Evolutionary conservation across 1,140 invertebrate species (phyloP), one percentile per base, ranked within the genome.

Genomic region (Sminthurides bifidus): DNA sequence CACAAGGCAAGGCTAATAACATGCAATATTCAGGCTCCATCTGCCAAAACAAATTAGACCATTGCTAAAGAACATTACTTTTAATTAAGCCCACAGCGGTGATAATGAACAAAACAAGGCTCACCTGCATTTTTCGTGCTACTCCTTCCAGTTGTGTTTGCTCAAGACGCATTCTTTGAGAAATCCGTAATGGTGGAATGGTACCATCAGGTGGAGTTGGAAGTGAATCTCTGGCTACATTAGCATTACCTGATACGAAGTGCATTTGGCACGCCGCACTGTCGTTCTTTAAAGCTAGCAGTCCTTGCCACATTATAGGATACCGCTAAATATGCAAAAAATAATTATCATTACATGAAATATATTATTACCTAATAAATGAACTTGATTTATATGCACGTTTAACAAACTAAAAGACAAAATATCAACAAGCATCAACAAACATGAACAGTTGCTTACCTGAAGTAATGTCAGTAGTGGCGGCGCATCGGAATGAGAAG

Each of bases 251-350:
- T 64, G 87, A 88, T 27, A 98, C 88, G 72, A 92, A 93, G 72
- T 96, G 92, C 92, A 98, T 96, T 74, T 97, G 92, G 10, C 97
- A 93, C 21, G 87, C 87, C 3, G 92, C 91, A 65, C 87, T 87
- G 71, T 97, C 92, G 71, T 92, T 96, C 71, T 98, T 98, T 30
- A 98, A 74, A 0, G 88, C 91, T 60, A 98, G 70, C 31, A 92
- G 71, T 1, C 93, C 93, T 75, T 94, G 89, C 93, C 93, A 98
- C 82, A 95, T 88, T 26, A 95, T 83, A 1, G 89, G 88, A 72
- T 93, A 92, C 27, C 85, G 80, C 78, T 88, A 77, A 1, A 70
- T 23, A 8, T 21, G 15, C 10, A 71, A 56, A 40, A 37, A 14
- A 33, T 8, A 37, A 51, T 4, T 10, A 19, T 37, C 21, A 51